Conservation (phyloP, 1,140 invertebrate genomes). For the Pseudomyrmex concolor region DNA sequence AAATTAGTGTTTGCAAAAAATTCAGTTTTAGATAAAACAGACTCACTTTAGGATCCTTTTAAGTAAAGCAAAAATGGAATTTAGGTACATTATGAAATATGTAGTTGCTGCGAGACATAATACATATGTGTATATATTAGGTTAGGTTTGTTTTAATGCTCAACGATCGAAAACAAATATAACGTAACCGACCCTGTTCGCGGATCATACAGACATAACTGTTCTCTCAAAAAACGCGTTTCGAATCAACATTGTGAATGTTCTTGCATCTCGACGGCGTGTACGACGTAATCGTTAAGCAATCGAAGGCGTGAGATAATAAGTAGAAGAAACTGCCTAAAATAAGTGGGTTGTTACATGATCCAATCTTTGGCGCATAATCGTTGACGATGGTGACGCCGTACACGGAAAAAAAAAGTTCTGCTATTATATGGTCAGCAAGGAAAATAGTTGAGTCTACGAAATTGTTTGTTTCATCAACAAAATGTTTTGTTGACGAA, state of each 20-base stretch:
- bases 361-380: background rate
- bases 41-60: no score
- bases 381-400: background rate
- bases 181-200: conserved; percentile 22
- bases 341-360: conserved; percentile 1
- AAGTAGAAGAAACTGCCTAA: conserved; percentile 14
- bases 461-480: no score
- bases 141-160: background rate
- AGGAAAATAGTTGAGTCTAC: no score
- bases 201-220: conserved; percentile 29
- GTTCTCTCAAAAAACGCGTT: conserved; percentile 31
- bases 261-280: background rate
- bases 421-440: no score
- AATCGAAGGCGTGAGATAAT: conserved; percentile 26
- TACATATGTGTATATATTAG: background rate
- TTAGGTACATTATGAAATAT: conserved; percentile 16
- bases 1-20: no score
- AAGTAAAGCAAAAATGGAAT: background rate
- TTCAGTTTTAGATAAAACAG: no score
- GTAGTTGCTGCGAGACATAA: background rate
- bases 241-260: conserved; percentile 19
- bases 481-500: no score
- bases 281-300: conserved; percentile 40
- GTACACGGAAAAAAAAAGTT: no score
- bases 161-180: conserved; percentile 6